Evolutionary conservation across 2,888 invertebrate species (phyloP).

Genomic region (Xylophagus ater): DNA sequence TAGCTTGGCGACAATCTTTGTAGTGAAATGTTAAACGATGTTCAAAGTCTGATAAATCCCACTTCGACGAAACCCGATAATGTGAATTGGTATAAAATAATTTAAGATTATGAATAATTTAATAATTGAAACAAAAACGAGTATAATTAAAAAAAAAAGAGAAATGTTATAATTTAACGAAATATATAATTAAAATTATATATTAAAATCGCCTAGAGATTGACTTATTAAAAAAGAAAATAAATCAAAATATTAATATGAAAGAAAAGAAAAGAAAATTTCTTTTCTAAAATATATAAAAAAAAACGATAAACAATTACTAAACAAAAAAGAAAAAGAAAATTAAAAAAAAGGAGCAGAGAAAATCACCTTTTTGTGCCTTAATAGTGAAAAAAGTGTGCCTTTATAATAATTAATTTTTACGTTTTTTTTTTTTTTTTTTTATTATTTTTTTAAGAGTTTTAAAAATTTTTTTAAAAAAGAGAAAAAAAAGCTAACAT

Average conservation of each 20-base stretch:
- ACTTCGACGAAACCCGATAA: constrained; percentile 63
- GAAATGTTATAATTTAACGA: no score
- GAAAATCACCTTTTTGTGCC: no score
- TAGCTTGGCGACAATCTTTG: constrained; percentile 77
- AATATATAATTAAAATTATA: constrained; percentile 7
- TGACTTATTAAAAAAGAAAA: no score
- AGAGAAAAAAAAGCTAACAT: no score
- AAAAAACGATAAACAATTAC: constrained; percentile 6
- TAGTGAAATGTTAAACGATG: constrained; percentile 77
- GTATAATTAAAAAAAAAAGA: constrained; percentile 8
- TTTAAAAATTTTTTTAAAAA: no score
- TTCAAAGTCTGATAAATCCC: constrained; percentile 81
- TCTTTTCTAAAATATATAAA: constrained; percentile 4
- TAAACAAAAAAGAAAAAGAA: no score
- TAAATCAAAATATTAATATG: constrained; percentile 3
- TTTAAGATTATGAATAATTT: background rate
- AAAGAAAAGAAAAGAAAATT: constrained; percentile 7
- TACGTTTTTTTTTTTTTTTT: no score
- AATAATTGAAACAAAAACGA: constrained; percentile 2
- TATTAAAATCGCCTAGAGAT: constrained; percentile 4
- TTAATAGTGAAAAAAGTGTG: no score
- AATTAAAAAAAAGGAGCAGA: no score
- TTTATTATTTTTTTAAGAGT: no score
- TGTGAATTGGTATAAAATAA: constrained; percentile 40
- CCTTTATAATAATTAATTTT: no score